These are phyloP conservation scores for Bombus terrestris DNA, from an alignment of 1,140 invertebrate genomes.

Conservation along the genomic window DNA sequence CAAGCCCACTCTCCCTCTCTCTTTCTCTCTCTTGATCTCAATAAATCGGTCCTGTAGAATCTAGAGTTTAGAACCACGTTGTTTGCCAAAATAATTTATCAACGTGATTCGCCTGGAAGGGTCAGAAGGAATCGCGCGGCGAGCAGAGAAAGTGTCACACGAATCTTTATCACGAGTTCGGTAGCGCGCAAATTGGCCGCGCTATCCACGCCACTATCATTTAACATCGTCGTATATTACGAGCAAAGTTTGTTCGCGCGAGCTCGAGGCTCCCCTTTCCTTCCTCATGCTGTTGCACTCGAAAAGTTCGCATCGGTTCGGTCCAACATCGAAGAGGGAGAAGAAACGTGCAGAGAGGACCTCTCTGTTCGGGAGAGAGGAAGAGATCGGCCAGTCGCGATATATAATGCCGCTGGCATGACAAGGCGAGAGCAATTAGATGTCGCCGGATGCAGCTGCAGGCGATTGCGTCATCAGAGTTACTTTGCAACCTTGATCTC, in stretches of 20 bases:
- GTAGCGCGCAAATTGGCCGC: neutral
- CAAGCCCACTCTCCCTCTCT: too few relatives aligned
- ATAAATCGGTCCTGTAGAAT: too few relatives aligned
- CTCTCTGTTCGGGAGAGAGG: conserved; percentile 8
- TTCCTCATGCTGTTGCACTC: too few relatives aligned
- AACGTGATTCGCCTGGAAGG: neutral
- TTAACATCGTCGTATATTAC: neutral
- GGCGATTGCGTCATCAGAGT: conserved; percentile 74
- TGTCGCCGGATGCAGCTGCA: conserved; percentile 78
- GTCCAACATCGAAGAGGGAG: conserved; percentile 19
- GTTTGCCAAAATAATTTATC: too few relatives aligned
- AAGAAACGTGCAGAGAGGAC: conserved; percentile 15
- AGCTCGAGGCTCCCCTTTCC: too few relatives aligned
- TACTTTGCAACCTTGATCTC: conserved; percentile 75
- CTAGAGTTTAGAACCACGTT: too few relatives aligned
- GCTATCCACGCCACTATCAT: too few relatives aligned
- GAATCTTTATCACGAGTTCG: conserved; percentile 36
- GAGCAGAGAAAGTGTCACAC: conserved; percentile 1
- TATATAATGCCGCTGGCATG: conserved; percentile 68
- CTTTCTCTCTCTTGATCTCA: too few relatives aligned
- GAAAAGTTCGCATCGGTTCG: conserved; percentile 7
- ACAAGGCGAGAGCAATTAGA: conserved; percentile 75
- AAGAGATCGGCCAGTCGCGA: conserved; percentile 59
- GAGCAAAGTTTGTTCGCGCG: conserved; percentile 3
- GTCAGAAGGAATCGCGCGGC: too few relatives aligned